phyloP scores from a whole-genome alignment of 2,888 invertebrate genomes.

The Morpho achilles region DNA sequence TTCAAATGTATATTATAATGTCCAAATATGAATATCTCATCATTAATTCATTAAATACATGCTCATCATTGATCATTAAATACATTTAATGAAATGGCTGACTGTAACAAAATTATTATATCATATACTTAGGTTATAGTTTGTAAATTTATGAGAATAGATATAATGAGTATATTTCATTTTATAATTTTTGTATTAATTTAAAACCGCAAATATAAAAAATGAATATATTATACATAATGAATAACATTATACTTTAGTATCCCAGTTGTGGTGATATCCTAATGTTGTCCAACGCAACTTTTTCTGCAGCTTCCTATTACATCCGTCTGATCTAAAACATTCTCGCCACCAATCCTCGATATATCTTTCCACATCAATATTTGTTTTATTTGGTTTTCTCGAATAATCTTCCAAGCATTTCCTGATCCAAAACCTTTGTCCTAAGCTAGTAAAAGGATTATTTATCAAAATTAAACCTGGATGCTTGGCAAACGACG shows the following conservation, averaged over 20 bases:
- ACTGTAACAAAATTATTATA: no score
- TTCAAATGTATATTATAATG: no score
- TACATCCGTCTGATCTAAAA: constrained; percentile 55
- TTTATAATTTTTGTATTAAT: no score
- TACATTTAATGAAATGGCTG: no score
- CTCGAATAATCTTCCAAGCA: constrained; percentile 88
- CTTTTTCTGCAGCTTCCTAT: constrained; percentile 58
- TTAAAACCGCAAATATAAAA: no score
- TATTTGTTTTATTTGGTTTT: constrained; percentile 85
- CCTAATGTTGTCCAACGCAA: constrained; percentile 97
- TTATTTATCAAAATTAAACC: constrained; percentile 91
- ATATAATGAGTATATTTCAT: no score
- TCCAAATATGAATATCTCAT: no score
- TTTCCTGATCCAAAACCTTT: constrained; percentile 90
- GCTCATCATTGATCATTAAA: no score
- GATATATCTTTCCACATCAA: constrained; percentile 71
- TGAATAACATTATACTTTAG: constrained; percentile 84
- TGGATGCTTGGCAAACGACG: constrained; percentile 78
- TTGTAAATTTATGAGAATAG: no score
- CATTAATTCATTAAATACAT: no score
- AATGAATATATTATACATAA: no score
- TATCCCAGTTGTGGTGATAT: constrained; percentile 99
- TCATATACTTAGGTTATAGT: no score
- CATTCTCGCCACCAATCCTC: constrained; percentile 84
- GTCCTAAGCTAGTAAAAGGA: constrained; percentile 88